Percentiles rank a stretch among this genome's conserved stretches.
Evolutionary conservation across 2,888 invertebrate species (phyloP).

Genomic region (Brenthis daphne): DNA sequence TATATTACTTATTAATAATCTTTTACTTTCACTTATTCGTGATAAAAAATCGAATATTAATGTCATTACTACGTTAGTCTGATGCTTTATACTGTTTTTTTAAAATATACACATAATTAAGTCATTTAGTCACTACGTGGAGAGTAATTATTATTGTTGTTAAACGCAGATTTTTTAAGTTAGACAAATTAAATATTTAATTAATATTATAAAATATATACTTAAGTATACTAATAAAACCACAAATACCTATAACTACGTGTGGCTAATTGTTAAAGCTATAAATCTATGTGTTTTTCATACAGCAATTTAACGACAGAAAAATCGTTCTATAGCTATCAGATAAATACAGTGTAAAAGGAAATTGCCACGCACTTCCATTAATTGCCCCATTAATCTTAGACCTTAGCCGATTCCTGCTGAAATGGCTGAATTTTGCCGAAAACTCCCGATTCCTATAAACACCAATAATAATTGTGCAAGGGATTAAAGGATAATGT

Average conservation of each 20-base stretch:
- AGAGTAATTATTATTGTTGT: too few species aligned
- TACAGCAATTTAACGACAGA: conserved; percentile 9
- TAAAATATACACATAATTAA: too few species aligned
- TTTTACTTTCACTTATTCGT: too few species aligned
- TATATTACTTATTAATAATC: too few species aligned
- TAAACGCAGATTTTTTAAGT: too few species aligned
- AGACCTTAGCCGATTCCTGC: conserved; percentile 54
- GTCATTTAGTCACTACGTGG: too few species aligned
- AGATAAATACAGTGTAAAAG: conserved; percentile 57
- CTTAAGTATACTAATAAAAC: not conserved
- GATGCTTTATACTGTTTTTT: too few species aligned
- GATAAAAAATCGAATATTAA: too few species aligned
- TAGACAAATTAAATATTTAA: too few species aligned
- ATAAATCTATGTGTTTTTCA: conserved; percentile 2
- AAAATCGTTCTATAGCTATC: conserved; percentile 31
- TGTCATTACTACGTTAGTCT: too few species aligned
- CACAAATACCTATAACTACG: too few species aligned
- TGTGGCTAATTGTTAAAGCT: not conserved
- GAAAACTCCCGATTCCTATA: conserved; percentile 38
- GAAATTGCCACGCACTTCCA: conserved; percentile 53
- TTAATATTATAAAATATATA: not conserved
- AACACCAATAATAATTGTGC: conserved; percentile 38
- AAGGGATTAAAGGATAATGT: conserved; percentile 38
- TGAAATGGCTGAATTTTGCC: conserved; percentile 39
- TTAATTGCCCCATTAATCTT: conserved; percentile 73